A percentile compares a stretch with the other conserved stretches of the same genome.
Conservation (phyloP, 2,797 vertebrate species). For the Diplodus sargus region DNA sequence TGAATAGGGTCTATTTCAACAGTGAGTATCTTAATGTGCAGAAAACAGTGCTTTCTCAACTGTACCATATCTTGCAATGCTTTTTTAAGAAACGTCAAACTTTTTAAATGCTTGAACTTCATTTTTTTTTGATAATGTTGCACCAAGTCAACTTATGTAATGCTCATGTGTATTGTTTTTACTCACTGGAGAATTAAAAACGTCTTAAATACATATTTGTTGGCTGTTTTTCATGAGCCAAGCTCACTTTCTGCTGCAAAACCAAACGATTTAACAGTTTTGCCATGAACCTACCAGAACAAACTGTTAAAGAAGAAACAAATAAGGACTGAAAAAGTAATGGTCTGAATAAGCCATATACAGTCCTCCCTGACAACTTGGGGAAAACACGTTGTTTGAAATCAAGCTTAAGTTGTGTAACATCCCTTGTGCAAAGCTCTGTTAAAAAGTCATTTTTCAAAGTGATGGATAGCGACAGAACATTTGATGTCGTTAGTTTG, state of each 20-base stretch:
- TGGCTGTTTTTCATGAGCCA: background rate
- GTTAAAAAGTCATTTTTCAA: slow-evolving; percentile 43
- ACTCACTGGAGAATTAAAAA: slow-evolving; percentile 31
- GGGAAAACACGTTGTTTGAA: slow-evolving; percentile 7
- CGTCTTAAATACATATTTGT: background rate
- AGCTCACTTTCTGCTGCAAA: background rate
- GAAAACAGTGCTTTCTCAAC: slow-evolving; percentile 15
- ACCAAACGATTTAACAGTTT: background rate
- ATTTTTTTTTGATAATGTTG: slow-evolving; percentile 26
- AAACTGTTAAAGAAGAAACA: background rate
- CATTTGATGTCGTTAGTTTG: slow-evolving; percentile 29
- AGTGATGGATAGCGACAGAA: slow-evolving; percentile 28
- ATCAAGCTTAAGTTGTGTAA: background rate
- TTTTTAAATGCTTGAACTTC: background rate
- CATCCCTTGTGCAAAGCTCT: slow-evolving; percentile 16
- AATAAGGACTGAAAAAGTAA: background rate
- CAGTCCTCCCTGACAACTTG: background rate
- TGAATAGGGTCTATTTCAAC: slow-evolving; percentile 1
- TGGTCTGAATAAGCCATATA: slow-evolving; percentile 11
- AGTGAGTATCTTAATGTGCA: background rate
- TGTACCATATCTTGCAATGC: slow-evolving; percentile 6
- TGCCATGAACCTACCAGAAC: background rate
- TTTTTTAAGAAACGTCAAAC: slow-evolving; percentile 1
- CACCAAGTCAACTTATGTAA: slow-evolving; percentile 26
- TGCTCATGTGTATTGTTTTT: slow-evolving; percentile 17